Evolutionary conservation across 2,113 vertebrate genomes (phyloP).

Genomic region (Fulica atra): DNA sequence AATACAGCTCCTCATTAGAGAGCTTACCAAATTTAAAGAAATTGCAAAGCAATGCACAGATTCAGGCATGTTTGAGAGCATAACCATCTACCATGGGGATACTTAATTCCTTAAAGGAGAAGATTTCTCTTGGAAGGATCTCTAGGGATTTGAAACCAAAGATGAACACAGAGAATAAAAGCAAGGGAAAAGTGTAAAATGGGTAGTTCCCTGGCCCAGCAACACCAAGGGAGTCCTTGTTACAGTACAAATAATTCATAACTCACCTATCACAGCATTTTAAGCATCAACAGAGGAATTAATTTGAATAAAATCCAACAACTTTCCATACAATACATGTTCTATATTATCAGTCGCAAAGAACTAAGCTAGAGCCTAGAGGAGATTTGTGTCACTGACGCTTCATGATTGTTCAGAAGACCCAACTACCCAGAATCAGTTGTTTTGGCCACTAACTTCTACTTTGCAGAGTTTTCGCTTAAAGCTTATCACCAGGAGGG

Average conservation of each 20-base stretch:
- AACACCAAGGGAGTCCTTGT: neutral
- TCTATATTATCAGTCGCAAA: neutral
- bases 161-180: neutral
- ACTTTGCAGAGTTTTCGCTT: accelerated
- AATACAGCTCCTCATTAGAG: neutral
- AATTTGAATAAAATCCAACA: neutral
- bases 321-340: neutral
- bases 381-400: neutral
- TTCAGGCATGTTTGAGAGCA: neutral
- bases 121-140: neutral
- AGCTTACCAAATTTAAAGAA: neutral
- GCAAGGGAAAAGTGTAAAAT: neutral
- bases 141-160: neutral
- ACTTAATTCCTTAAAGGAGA: no score
- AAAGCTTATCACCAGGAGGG: neutral
- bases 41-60: neutral
- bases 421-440: neutral
- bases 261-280: neutral
- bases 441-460: neutral
- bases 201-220: neutral
- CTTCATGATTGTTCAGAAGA: neutral
- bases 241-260: neutral
- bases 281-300: neutral
- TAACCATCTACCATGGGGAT: neutral
- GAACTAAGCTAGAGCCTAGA: neutral